Evolutionary conservation across 2,888 invertebrate species (phyloP).

Genomic region (Caradrina clavipalpis): DNA sequence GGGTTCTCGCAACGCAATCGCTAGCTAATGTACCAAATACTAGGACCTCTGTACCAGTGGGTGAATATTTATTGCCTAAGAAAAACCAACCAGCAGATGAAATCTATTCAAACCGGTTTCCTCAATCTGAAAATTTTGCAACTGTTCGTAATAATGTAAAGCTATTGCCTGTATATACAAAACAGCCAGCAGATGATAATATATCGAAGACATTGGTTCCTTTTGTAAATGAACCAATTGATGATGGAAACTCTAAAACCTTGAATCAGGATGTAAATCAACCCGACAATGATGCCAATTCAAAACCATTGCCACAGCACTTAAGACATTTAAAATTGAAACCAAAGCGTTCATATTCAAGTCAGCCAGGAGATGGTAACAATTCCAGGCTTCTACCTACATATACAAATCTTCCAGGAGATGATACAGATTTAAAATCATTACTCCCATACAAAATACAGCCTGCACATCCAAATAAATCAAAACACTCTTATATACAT

Average conservation of each 20-base stretch:
- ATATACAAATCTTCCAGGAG: no score
- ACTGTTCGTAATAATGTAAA: neutral
- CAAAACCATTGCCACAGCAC: neutral
- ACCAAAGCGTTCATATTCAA: neutral
- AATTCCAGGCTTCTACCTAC: no score
- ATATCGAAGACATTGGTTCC: neutral
- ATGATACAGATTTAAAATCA: no score
- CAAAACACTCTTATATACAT: neutral
- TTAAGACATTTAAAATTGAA: neutral
- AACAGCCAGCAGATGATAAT: neutral
- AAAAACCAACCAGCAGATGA: neutral
- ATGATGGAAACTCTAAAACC: neutral
- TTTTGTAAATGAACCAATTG: neutral
- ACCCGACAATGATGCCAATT: no score
- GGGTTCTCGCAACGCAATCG: neutral
- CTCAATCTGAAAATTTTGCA: neutral
- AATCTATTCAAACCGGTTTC: no score
- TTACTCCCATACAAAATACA: no score
- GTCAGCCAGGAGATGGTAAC: neutral
- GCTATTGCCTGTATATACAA: neutral
- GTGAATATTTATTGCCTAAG: conserved; percentile 6
- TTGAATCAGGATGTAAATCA: neutral
- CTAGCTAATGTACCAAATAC: no score
- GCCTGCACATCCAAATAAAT: no score
- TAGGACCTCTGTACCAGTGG: neutral